Evolutionary conservation across 2,888 invertebrate genomes (phyloP).

Genomic region (Chymomyza fuscimana): DNA sequence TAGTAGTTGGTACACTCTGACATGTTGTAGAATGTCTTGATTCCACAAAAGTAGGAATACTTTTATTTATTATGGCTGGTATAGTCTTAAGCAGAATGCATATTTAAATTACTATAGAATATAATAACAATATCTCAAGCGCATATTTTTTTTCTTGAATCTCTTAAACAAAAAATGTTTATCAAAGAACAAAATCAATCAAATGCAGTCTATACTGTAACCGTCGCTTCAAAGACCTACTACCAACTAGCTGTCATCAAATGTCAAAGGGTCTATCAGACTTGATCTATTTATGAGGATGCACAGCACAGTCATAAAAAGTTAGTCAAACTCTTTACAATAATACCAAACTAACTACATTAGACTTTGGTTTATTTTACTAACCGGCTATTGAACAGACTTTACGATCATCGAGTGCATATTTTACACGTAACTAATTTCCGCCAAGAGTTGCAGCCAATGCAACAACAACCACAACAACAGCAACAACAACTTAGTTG

Average conservation of each 20-base stretch:
- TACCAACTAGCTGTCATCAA: not conserved
- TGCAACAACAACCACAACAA: slow-evolving; percentile 13
- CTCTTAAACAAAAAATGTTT: no score
- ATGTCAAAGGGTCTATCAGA: not conserved
- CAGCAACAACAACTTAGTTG: not conserved
- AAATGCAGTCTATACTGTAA: not conserved
- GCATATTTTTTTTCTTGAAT: no score
- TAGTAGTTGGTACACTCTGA: no score
- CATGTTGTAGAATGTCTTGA: no score
- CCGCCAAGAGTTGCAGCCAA: slow-evolving; percentile 20
- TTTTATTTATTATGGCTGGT: no score
- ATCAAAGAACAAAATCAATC: no score
- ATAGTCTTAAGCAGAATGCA: no score
- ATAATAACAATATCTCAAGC: no score
- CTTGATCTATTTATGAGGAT: not conserved
- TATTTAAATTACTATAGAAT: no score
- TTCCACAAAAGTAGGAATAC: no score
- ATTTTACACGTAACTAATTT: slow-evolving; percentile 61
- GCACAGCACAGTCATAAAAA: not conserved
- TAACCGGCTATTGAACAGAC: not conserved
- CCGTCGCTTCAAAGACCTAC: not conserved
- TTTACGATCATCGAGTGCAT: slow-evolving; percentile 58
- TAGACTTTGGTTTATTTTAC: not conserved
- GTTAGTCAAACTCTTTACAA: not conserved
- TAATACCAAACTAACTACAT: slow-evolving; percentile 15